Conservation (phyloP, 1,140 invertebrate species). For the Liolophura sinensis region DNA sequence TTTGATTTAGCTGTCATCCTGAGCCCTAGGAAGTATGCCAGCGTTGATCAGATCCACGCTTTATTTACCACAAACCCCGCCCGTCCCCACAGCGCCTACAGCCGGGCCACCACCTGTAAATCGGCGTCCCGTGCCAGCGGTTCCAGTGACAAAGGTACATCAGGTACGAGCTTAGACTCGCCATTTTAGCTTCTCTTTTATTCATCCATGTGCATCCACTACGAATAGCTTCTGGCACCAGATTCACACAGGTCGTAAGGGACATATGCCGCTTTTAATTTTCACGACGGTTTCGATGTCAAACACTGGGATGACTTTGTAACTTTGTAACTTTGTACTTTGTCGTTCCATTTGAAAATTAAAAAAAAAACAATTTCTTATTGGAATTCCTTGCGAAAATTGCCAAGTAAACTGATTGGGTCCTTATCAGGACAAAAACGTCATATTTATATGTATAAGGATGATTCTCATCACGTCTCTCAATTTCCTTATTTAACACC, state of each 20-base stretch:
- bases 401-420: no score
- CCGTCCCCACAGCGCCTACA: constrained; percentile 37
- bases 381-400: no score
- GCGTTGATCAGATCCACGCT: constrained; percentile 51
- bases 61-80: constrained; percentile 40
- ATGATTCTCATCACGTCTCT: not conserved
- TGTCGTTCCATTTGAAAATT: no score
- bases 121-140: constrained; percentile 26
- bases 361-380: no score
- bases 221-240: no score
- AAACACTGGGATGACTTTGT: no score
- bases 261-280: no score
- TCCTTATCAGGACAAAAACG: no score
- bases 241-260: no score
- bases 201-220: not conserved
- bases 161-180: not conserved
- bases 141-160: constrained; percentile 48
- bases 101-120: constrained; percentile 20
- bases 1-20: constrained; percentile 36
- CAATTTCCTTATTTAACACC: not conserved
- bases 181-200: not conserved
- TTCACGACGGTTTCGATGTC: no score
- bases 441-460: no score
- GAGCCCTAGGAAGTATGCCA: constrained; percentile 51
- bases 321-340: no score